A percentile compares a stretch with the other conserved stretches of the same genome.
These are phyloP conservation scores for Drosophila anomalata DNA, from an alignment of 2,888 invertebrate species.

Conservation along the genomic window DNA sequence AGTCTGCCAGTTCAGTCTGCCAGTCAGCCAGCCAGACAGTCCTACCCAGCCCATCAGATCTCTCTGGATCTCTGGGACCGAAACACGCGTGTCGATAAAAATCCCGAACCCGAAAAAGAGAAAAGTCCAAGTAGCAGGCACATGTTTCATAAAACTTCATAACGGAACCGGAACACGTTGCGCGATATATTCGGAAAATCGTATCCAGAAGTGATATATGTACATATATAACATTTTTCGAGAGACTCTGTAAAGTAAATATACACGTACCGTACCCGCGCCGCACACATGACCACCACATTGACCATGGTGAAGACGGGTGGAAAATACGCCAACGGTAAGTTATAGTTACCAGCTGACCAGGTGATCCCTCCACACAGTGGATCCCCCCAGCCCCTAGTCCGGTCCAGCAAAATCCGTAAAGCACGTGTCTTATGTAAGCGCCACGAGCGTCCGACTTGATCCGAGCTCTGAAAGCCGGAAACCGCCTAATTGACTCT, in stretches of 20 bases:
- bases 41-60: not conserved
- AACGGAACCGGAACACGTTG: constrained; percentile 69
- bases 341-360: constrained; percentile 24
- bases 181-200: constrained; percentile 44
- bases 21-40: not conserved
- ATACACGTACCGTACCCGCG: constrained; percentile 57
- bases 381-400: no score
- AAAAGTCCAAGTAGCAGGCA: constrained; percentile 22
- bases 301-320: constrained; percentile 82
- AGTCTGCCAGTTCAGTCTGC: not conserved
- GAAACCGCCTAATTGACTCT: constrained; percentile 43
- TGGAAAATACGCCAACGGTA: constrained; percentile 82
- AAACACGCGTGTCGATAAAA: constrained; percentile 15
- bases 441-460: constrained; percentile 35
- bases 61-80: constrained; percentile 15
- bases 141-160: constrained; percentile 64
- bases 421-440: constrained; percentile 72
- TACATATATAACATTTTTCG: constrained; percentile 2
- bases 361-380: not conserved
- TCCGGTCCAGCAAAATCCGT: not conserved
- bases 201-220: constrained; percentile 13
- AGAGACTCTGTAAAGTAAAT: constrained; percentile 4
- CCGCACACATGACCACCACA: constrained; percentile 71
- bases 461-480: constrained; percentile 56
- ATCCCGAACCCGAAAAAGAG: constrained; percentile 2